phyloP scores from a whole-genome alignment of 2,888 invertebrate genomes.

The Parnassius orleans region DNA sequence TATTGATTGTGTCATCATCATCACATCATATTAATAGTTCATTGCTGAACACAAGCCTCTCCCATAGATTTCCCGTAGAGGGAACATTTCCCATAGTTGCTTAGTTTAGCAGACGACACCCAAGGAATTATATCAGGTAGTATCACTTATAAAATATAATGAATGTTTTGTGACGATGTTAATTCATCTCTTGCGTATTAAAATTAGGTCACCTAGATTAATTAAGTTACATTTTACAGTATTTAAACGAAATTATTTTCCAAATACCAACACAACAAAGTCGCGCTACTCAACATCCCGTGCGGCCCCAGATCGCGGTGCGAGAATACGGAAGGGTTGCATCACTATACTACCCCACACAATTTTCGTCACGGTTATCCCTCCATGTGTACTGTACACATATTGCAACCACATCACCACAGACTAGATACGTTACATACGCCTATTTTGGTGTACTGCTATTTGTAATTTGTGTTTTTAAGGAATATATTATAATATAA shows the following conservation, averaged over 20 bases:
- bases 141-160: too few relatives aligned
- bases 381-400: slow-evolving; percentile 30
- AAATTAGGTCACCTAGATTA: too few relatives aligned
- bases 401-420: slow-evolving; percentile 29
- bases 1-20: too few relatives aligned
- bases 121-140: too few relatives aligned
- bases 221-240: too few relatives aligned
- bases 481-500: slow-evolving; percentile 6
- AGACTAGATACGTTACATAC: slow-evolving; percentile 30
- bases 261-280: slow-evolving; percentile 43
- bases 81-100: too few relatives aligned
- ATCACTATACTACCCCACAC: slow-evolving; percentile 54
- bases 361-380: slow-evolving; percentile 67
- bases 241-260: background rate
- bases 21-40: too few relatives aligned
- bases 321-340: slow-evolving; percentile 69
- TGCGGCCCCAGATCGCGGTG: slow-evolving; percentile 63
- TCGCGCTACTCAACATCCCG: slow-evolving; percentile 46
- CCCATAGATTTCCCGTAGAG: too few relatives aligned
- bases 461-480: background rate
- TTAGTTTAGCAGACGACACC: too few relatives aligned
- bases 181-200: too few relatives aligned
- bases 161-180: too few relatives aligned
- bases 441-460: slow-evolving; percentile 28
- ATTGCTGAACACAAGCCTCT: too few relatives aligned